Percentiles rank a stretch among this genome's conserved stretches.
Evolutionary conservation across 2,797 vertebrate species (phyloP).

Genomic region (Potorous gilbertii): DNA sequence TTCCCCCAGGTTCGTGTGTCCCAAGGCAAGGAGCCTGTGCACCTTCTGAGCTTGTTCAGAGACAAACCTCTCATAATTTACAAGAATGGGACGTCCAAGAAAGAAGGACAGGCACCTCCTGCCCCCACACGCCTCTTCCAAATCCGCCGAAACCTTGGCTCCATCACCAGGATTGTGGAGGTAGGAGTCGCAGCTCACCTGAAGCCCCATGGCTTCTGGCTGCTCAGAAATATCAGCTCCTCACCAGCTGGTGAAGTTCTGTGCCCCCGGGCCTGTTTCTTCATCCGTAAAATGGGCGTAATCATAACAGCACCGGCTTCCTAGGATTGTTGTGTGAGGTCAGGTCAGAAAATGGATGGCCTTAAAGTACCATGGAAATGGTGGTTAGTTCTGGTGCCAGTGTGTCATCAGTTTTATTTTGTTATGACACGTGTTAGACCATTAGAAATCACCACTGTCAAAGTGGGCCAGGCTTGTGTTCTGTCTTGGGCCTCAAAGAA

Average conservation of each 20-base stretch:
- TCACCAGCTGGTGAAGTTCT: not conserved
- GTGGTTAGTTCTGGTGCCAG: no score
- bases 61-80: constrained; percentile 91
- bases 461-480: not conserved
- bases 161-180: constrained; percentile 92
- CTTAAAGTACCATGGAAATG: no score
- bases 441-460: no score
- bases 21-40: constrained; percentile 93
- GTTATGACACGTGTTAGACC: not conserved
- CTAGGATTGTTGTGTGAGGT: no score
- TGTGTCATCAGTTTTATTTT: not conserved
- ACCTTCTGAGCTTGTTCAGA: constrained; percentile 93
- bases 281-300: not conserved
- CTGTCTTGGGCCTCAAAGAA: not conserved
- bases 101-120: constrained; percentile 84
- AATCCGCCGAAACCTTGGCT: constrained; percentile 90
- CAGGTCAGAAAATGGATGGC: not conserved
- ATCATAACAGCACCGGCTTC: not conserved
- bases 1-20: constrained; percentile 89
- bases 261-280: no score
- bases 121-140: constrained; percentile 90
- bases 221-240: not conserved
- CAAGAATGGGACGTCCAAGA: constrained; percentile 91
- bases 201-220: not conserved
- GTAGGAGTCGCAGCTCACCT: constrained; percentile 72